Percentiles rank a stretch among this genome's conserved stretches.
These are phyloP conservation scores for Coleophora flavipennella DNA, from an alignment of 2,888 invertebrate species.

Conservation along the genomic window DNA sequence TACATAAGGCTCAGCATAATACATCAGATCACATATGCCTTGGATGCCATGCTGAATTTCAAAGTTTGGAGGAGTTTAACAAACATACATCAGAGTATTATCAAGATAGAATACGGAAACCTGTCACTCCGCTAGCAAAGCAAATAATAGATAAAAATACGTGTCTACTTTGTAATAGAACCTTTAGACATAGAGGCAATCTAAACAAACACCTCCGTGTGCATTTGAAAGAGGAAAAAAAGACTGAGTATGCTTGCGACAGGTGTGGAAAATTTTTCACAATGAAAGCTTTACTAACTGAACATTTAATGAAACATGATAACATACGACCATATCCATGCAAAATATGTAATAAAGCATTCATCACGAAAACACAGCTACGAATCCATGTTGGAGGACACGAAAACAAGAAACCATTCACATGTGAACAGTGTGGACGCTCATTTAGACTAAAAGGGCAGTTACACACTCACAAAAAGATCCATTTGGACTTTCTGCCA, in stretches of 20 bases:
- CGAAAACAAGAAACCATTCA: constrained; percentile 34
- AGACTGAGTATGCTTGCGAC: constrained; percentile 37
- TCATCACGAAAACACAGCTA: constrained; percentile 31
- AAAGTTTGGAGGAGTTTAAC: constrained; percentile 25
- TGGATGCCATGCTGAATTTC: constrained; percentile 41
- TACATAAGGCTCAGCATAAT: constrained; percentile 28
- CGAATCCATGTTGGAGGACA: constrained; percentile 36
- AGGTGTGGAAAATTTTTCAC: constrained; percentile 18
- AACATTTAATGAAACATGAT: constrained; percentile 39
- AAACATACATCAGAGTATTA: constrained; percentile 31
- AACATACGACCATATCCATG: constrained; percentile 42
- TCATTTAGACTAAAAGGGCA: constrained; percentile 78
- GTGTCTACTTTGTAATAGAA: constrained; percentile 42
- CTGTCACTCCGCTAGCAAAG: constrained; percentile 19
- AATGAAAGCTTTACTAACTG: constrained; percentile 28
- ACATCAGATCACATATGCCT: constrained; percentile 28
- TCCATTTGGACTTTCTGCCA: constrained; percentile 85
- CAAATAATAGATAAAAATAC: constrained; percentile 24
- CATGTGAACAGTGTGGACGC: constrained; percentile 57
- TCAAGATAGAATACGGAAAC: constrained; percentile 25
- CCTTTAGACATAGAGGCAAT: constrained; percentile 32
- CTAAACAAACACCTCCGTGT: constrained; percentile 66
- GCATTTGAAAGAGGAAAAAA: constrained; percentile 62
- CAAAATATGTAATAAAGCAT: constrained; percentile 43
- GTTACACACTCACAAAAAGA: constrained; percentile 80